A percentile compares a stretch with the other conserved stretches of the same genome.
phyloP scores from a whole-genome alignment of 2,113 vertebrate genomes.

The Heloderma charlesbogerti region DNA sequence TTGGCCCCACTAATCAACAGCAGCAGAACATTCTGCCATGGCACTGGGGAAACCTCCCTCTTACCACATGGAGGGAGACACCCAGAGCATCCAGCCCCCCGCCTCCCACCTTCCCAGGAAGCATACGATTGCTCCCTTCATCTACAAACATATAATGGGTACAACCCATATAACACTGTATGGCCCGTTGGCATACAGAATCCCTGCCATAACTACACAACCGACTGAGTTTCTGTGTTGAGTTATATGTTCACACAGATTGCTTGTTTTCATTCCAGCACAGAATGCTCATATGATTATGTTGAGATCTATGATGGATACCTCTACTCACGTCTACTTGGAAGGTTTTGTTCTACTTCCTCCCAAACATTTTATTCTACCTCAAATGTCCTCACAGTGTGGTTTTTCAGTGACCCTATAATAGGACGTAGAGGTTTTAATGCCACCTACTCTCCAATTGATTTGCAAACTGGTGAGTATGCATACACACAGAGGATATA shows the following conservation, averaged over 20 bases:
- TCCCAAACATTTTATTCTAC: background rate
- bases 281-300: background rate
- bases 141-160: no score
- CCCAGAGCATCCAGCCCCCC: no score
- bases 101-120: no score
- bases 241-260: background rate
- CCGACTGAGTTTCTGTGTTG: background rate
- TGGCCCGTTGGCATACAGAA: no score
- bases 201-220: background rate
- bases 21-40: no score
- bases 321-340: accelerated
- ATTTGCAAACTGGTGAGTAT: background rate
- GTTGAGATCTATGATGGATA: constrained; percentile 13
- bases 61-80: no score
- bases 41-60: no score
- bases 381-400: background rate
- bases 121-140: no score
- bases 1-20: no score
- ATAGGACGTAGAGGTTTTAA: accelerated
- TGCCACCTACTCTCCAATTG: no score
- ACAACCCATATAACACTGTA: no score
- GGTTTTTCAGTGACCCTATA: accelerated
- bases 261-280: background rate
- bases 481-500: background rate
- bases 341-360: background rate